Evolutionary conservation across 2,113 vertebrate genomes (phyloP), one percentile per base, ranked within the genome.

Genomic region (Seriola rivoliana): DNA sequence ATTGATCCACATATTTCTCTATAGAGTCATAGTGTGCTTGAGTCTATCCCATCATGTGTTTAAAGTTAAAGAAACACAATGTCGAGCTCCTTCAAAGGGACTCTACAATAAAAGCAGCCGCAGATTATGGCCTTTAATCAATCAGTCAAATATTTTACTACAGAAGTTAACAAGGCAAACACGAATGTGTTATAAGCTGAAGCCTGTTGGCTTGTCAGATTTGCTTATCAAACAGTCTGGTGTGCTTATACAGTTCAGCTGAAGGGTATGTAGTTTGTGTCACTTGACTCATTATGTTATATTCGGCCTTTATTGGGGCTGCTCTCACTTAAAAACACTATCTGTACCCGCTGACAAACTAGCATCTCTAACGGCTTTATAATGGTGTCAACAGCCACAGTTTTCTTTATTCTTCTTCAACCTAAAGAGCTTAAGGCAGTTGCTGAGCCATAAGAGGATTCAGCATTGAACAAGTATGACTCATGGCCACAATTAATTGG

Each of bases 401-500:
- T 42, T 59, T 66, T 0, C n/a, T 68, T 70, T 38, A 52, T 36
- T 40, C 38, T 75, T 69, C 44, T 32, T 13, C 71, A 42, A 17
- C 14, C 4, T 23, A 23, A 57, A 76, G 48, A 80, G 13, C 58
- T 63, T 57, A 32, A 74, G 25, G 50, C 63, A 50, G 4, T 23
- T 23, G 25, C 34, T 57, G 64, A 68, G 3, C 63, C 40, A 13
- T 38, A 14, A 77, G 48, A 78, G 66, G 21, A 48, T 63, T 48
- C 23, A 62, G 12, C 17, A 11, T 50, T 64, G 4, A 82, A 58
- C 36, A 16, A 42, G 19, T 70, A 16, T 29, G 69, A 71, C 54
- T 48, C 32, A 8, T 9, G 17, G 11, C 80, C 58, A 60, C 34
- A 65, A n/a, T 66, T 80, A 81, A 81, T 80, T 84, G 58, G 69